Base-by-base conservation (phyloP, 2,797 vertebrate species). In the Scyliorhinus canicula region DNA sequence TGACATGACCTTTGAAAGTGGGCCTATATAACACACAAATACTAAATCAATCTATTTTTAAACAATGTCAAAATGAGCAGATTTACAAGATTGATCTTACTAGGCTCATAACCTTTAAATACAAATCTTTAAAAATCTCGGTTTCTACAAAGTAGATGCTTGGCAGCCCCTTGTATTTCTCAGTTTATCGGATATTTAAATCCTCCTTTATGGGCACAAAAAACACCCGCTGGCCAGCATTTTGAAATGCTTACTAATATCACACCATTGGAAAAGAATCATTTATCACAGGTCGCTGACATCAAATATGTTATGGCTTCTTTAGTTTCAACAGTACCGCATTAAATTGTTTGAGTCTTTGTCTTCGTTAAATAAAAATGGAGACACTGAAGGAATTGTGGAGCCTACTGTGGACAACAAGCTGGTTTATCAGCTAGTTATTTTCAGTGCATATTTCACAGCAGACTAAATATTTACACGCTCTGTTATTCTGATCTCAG, bases 41-140 rank as follows among this genome's bases (percentile, higher is more conserved):
- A 65, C n/a, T 67, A 93, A 93, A 93, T 93, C 91, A 93, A 93
- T 93, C 63, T 69, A 69, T 67, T 93, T 93, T 69, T 67, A 93
- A 55, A 86, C 50, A 50, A 28, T 50, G 65, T 93, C 91, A 93
- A 93, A 93, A 47, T 44, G 40, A 67, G n/a, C 40, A 93, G 91
- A 69, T 93, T 93, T 93, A 93, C 65, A 93, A 69, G 63, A 69
- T 44, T 69, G 44, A 93, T 93, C 65, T 50, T 28, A 50, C 44
- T 47, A 12, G 24, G 63, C 28, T 93, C 91, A 47, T 93, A 67
- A 69, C 63, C 91, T 93, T 67, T 93, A 69, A 93, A 47, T 44
- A 31, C 65, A 71, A 65, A 69, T 47, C 40, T 93, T 69, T 50
- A 50, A 93, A 69, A 50, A 69, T 6, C 57, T n/a, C 57, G 16